These are phyloP conservation scores for Ranitomeya variabilis DNA, from an alignment of 2,113 vertebrate species.

Conservation along the genomic window DNA sequence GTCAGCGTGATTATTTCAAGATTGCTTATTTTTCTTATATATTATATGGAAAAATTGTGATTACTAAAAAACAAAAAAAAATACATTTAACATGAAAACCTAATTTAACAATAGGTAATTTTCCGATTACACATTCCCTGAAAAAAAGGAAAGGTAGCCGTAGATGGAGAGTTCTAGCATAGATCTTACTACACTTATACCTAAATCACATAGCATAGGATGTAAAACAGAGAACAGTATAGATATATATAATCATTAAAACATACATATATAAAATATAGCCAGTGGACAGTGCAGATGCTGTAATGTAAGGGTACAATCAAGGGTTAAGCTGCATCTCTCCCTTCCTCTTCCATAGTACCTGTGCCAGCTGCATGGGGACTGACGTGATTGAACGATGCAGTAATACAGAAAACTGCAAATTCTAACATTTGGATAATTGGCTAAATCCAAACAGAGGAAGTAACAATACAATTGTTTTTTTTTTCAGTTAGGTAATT, in stretches of 20 bases:
- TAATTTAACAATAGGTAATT: too few species aligned
- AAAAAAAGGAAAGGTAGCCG: neutral
- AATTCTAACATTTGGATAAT: conserved; percentile 56
- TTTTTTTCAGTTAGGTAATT: conserved; percentile 50
- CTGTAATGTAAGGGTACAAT: neutral
- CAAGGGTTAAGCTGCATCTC: neutral
- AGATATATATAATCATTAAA: neutral
- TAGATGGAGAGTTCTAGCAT: neutral
- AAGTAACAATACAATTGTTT: conserved; percentile 39
- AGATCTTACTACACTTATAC: neutral
- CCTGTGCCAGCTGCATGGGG: neutral
- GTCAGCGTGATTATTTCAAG: too few species aligned
- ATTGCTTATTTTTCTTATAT: too few species aligned
- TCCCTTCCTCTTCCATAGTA: neutral
- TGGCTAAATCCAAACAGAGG: conserved; percentile 53
- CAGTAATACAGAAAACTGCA: conserved; percentile 44
- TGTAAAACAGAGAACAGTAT: neutral
- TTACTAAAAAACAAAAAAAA: too few species aligned
- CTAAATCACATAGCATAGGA: neutral
- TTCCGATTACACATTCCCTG: too few species aligned
- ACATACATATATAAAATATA: neutral
- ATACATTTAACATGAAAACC: too few species aligned
- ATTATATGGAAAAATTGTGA: too few species aligned
- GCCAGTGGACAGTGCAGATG: neutral
- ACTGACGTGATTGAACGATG: conserved; percentile 14